Evolutionary conservation across 2,888 invertebrate species (phyloP), one percentile per base, ranked within the genome.

Genomic region (Trichogramma evanescens): DNA sequence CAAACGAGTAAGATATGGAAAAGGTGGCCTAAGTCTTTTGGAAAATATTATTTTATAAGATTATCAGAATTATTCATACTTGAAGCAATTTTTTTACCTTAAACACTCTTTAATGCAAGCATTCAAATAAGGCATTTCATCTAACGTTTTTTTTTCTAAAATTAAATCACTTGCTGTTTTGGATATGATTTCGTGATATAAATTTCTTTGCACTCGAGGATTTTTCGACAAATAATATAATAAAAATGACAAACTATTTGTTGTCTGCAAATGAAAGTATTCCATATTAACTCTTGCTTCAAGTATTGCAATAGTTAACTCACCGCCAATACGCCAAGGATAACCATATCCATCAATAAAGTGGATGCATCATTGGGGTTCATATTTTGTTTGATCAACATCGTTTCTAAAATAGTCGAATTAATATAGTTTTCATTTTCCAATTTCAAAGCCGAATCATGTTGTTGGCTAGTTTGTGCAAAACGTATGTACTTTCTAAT

Each of bases 171-270:
- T 72, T 52, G 74, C 75, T 1, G 75, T 69, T 46, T 79, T 64
- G 5, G 70, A 67, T 44, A 72, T 72, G 38, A 88, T 77, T 79
- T 90, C 89, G n/a, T 84, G 79, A 65, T 81, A 81, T 0, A 89
- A 76, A 59, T 78, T 78, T 57, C 82, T 82, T 72, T 90, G 90
- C 6, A 80, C 80, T 60, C 83, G 80, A 50, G 85, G 86, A 72
- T 86, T 82, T 66, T 81, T 84, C 0, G 89, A 85, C 67, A 91
- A 74, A 68, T 85, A 82, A 71, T 88, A 90, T 58, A 89, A 67
- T 41, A 86, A 70, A 69, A 87, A 88, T 0, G 84, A 81, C 69
- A 83, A 81, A 1, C 84, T 82, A 63, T 85, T 85, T 0, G 84
- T 79, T 5, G 84, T 82, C 84, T 85, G 69, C 9, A 77, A 73